A percentile compares a stretch with the other conserved stretches of the same genome.
Conservation (phyloP, 1,140 invertebrate genomes). For the Paramacrobiotus metropolitanus region DNA sequence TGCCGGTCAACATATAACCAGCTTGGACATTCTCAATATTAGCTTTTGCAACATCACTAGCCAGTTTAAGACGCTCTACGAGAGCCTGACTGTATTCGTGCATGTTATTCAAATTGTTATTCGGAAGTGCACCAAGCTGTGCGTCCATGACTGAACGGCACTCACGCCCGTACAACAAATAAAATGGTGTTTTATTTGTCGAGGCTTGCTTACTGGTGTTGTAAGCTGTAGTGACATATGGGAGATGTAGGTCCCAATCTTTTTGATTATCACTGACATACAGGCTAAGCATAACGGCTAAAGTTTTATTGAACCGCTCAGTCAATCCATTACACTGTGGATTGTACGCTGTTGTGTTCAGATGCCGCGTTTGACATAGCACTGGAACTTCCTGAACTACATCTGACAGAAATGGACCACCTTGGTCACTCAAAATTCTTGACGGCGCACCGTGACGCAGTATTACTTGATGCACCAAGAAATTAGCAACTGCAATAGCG, state of each 20-base stretch:
- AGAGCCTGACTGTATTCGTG: neutral
- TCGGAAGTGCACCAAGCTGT: neutral
- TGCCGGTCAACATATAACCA: neutral
- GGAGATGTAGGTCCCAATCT: too few species aligned
- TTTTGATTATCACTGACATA: neutral
- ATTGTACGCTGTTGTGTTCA: neutral
- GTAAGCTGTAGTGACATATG: too few species aligned
- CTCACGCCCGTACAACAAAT: neutral
- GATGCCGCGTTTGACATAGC: neutral
- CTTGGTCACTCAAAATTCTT: neutral
- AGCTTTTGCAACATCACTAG: neutral
- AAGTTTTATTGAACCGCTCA: neutral
- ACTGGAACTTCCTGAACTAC: neutral
- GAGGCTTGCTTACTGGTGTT: too few species aligned
- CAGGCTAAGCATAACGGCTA: neutral
- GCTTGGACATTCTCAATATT: neutral
- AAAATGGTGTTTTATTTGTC: too few species aligned
- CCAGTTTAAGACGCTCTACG: neutral
- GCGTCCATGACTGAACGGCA: neutral
- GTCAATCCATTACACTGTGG: neutral
- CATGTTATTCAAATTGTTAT: neutral
- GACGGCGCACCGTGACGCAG: neutral
- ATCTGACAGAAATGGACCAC: neutral
- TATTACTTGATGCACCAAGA: neutral
- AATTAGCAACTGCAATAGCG: neutral